phyloP scores from a whole-genome alignment of 2,888 invertebrate genomes.

The Orthonevra nobilis region DNA sequence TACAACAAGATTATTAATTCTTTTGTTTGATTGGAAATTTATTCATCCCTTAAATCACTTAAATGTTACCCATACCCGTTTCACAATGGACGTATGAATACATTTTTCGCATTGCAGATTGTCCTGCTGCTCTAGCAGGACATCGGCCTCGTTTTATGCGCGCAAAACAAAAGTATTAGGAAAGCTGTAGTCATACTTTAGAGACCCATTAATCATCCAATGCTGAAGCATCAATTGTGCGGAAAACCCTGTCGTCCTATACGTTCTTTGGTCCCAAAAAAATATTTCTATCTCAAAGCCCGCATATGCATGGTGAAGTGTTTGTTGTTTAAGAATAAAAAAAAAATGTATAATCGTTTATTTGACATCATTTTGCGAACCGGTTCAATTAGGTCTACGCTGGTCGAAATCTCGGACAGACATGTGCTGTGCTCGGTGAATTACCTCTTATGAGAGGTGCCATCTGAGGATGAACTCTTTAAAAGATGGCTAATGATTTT shows the following conservation, averaged over 20 bases:
- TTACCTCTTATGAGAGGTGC: too few species aligned
- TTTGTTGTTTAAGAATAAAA: not conserved
- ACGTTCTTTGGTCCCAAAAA: not conserved
- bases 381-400: too few species aligned
- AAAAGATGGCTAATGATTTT: too few species aligned
- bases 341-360: too few species aligned
- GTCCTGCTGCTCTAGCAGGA: conserved; percentile 29
- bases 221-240: conserved; percentile 71
- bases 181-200: conserved; percentile 60
- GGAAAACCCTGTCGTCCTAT: conserved; percentile 29
- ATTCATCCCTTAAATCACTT: conserved; percentile 3
- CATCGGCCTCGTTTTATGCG: conserved; percentile 25
- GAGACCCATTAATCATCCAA: conserved; percentile 70
- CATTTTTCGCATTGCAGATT: conserved; percentile 67
- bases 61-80: not conserved
- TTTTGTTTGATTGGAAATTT: not conserved
- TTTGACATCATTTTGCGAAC: too few species aligned
- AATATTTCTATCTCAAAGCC: conserved; percentile 1
- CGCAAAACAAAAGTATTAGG: conserved; percentile 55
- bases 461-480: too few species aligned
- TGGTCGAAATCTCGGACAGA: too few species aligned
- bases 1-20: too few species aligned
- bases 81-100: conserved; percentile 21
- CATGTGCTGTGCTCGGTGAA: too few species aligned
- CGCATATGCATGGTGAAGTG: not conserved